These are phyloP conservation scores for Neopipo cinnamomea DNA, from an alignment of 2,113 vertebrate species.

Conservation along the genomic window DNA sequence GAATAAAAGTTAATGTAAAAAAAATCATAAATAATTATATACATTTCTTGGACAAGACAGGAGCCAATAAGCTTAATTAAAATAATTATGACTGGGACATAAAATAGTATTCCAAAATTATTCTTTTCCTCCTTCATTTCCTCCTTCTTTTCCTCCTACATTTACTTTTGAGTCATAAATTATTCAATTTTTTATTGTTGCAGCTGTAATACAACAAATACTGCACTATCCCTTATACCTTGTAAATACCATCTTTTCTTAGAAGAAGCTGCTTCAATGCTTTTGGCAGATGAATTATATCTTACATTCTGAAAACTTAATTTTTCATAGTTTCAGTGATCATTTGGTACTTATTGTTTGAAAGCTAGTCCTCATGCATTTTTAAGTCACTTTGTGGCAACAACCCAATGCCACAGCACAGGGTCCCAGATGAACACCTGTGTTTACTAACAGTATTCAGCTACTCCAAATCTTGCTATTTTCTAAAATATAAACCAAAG, in stretches of 20 bases:
- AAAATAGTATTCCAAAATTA: neutral
- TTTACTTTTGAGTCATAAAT: neutral
- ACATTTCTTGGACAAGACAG: neutral
- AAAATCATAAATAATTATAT: neutral
- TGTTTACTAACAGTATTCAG: neutral
- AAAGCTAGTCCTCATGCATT: neutral
- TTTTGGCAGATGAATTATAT: neutral
- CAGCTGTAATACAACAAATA: neutral
- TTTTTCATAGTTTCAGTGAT: neutral
- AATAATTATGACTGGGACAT: neutral
- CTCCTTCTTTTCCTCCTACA: neutral
- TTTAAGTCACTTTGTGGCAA: neutral
- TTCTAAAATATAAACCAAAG: neutral
- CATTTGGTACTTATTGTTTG: neutral
- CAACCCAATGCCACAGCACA: neutral
- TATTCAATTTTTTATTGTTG: neutral
- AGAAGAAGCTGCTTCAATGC: neutral
- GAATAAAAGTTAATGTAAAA: neutral
- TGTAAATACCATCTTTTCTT: neutral
- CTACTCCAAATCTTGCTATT: neutral
- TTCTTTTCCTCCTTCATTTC: neutral
- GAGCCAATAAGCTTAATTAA: neutral
- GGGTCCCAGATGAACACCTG: neutral
- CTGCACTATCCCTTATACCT: neutral
- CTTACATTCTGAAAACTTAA: neutral